phyloP scores from a whole-genome alignment of 2,888 invertebrate species.

The Ennomos erosarius region DNA sequence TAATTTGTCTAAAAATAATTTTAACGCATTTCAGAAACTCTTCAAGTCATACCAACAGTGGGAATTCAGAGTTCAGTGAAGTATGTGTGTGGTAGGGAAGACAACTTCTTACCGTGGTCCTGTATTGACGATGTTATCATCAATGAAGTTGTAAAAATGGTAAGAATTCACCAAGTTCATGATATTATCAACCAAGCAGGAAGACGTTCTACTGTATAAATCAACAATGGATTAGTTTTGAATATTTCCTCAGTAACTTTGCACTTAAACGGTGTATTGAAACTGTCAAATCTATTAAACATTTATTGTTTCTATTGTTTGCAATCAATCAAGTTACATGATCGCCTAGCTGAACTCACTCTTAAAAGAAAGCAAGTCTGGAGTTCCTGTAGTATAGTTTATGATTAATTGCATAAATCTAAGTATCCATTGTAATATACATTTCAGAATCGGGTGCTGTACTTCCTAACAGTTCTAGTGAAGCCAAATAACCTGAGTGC shows the following conservation, averaged over 20 bases:
- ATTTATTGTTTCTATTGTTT: no score
- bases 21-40: slow-evolving; percentile 62
- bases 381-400: no score
- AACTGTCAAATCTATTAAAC: no score
- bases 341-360: no score
- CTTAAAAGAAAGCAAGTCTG: no score
- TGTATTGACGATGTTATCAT: slow-evolving; percentile 78
- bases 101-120: slow-evolving; percentile 73
- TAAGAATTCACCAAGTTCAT: slow-evolving; percentile 41
- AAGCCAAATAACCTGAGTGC: slow-evolving; percentile 50
- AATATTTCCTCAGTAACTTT: no score
- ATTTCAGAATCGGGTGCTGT: slow-evolving; percentile 77
- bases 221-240: no score
- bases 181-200: no score
- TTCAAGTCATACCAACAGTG: slow-evolving; percentile 74
- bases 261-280: no score
- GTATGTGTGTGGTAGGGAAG: slow-evolving; percentile 73
- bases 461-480: slow-evolving; percentile 68
- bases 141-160: slow-evolving; percentile 80
- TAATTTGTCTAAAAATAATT: neutral
- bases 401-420: neutral
- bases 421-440: slow-evolving; percentile 10
- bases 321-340: no score
- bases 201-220: no score
- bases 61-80: slow-evolving; percentile 76